Evolutionary conservation across 2,888 invertebrate species (phyloP).

Genomic region (Drosophila prolongata): DNA sequence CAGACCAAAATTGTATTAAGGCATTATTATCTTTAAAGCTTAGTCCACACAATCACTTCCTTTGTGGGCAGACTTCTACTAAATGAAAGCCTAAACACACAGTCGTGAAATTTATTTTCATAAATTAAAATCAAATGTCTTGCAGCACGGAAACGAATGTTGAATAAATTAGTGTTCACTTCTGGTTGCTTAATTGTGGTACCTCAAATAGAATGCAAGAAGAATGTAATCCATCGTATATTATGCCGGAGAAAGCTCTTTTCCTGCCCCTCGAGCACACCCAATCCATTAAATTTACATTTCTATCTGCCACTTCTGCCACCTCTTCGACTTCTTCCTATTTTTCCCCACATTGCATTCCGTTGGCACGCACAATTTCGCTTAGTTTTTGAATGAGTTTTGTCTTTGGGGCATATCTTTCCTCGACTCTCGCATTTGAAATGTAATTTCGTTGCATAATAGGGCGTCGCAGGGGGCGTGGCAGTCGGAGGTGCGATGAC

Average conservation of each 20-base stretch:
- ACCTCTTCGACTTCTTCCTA: not conserved
- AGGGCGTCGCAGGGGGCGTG: not conserved
- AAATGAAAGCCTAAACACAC: not conserved
- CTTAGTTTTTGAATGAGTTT: not conserved
- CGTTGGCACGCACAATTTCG: slow-evolving; percentile 39
- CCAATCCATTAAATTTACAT: slow-evolving; percentile 6
- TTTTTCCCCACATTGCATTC: slow-evolving; percentile 15
- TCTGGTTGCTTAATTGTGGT: not conserved
- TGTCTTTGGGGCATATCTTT: not conserved
- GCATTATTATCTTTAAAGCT: too few relatives aligned
- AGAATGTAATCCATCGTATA: not conserved
- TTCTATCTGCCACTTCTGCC: not conserved
- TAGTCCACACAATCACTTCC: too few relatives aligned
- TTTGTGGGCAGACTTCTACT: too few relatives aligned
- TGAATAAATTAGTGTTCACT: not conserved
- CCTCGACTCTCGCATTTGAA: slow-evolving; percentile 38
- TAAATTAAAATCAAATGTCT: slow-evolving; percentile 2
- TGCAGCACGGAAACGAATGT: not conserved
- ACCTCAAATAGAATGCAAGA: slow-evolving; percentile 8
- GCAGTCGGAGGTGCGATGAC: not conserved
- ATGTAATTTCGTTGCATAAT: slow-evolving; percentile 50
- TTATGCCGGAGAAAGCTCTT: not conserved
- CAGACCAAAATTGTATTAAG: not conserved
- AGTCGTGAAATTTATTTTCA: not conserved
- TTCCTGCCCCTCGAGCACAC: not conserved